Conservation (phyloP, 2,797 vertebrate genomes). For the Paramormyrops hopkinsi region DNA sequence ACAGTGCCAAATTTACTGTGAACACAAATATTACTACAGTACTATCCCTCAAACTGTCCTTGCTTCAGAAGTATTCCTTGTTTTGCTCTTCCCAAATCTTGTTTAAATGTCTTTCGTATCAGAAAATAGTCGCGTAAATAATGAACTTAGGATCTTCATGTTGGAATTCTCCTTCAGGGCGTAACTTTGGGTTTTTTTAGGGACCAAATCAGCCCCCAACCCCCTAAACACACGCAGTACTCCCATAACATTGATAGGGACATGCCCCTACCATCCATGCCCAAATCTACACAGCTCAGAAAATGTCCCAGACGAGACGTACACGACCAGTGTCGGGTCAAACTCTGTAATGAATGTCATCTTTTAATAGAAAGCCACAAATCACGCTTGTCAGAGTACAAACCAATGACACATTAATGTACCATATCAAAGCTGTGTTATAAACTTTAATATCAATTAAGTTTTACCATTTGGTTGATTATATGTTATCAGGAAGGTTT, state of each 20-base stretch:
- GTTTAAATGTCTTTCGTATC: background rate
- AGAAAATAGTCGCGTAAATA: background rate
- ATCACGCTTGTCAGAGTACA: constrained; percentile 15
- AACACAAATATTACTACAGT: constrained; percentile 5
- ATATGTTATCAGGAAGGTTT: background rate
- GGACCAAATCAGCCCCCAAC: background rate
- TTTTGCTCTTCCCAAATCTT: background rate
- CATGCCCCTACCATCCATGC: background rate
- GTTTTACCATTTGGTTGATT: constrained; percentile 11
- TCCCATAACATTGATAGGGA: background rate
- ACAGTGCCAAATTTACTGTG: background rate
- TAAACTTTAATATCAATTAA: constrained; percentile 22
- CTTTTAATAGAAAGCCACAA: constrained; percentile 19
- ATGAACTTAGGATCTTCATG: background rate
- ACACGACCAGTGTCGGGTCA: background rate
- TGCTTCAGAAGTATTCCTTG: background rate
- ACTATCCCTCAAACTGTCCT: background rate
- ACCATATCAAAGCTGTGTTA: constrained; percentile 4
- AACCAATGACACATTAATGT: constrained; percentile 15
- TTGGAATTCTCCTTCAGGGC: background rate
- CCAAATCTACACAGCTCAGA: background rate
- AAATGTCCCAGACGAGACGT: background rate
- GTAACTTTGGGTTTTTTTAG: background rate
- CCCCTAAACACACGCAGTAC: background rate
- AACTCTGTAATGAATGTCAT: background rate